phyloP scores from a whole-genome alignment of 2,888 invertebrate species.

The Melipona beecheii region DNA sequence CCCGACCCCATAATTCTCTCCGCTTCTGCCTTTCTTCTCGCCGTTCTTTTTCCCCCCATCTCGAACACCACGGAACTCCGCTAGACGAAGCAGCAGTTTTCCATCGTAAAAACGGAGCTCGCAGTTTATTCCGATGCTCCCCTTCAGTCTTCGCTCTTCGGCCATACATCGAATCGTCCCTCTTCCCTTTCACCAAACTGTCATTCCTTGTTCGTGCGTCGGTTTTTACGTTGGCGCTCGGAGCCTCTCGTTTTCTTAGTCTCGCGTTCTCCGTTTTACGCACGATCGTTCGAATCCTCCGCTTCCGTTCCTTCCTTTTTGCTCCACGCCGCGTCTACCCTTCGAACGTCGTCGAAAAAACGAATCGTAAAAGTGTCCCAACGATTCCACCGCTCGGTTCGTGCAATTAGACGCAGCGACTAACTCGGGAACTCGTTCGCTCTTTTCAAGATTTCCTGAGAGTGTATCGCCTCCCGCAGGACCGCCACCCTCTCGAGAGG shows the following conservation, averaged over 20 bases:
- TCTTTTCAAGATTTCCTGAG: constrained; percentile 28
- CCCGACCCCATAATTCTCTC: neutral
- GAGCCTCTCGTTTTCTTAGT: neutral
- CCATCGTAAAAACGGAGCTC: constrained; percentile 50
- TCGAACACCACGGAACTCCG: constrained; percentile 23
- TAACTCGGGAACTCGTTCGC: neutral
- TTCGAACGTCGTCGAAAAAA: constrained; percentile 9
- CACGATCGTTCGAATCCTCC: neutral
- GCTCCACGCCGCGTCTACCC: neutral
- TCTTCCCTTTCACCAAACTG: neutral
- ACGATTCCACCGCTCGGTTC: neutral
- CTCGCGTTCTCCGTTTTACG: constrained; percentile 16
- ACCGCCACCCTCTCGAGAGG: constrained; percentile 1
- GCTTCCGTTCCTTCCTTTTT: neutral
- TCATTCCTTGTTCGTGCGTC: constrained; percentile 24
- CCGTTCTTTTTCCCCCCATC: neutral
- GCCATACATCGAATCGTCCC: neutral
- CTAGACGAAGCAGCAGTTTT: constrained; percentile 29
- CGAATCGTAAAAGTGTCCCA: constrained; percentile 24
- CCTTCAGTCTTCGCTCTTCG: neutral
- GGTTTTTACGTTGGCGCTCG: neutral
- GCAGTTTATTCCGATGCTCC: constrained; percentile 11
- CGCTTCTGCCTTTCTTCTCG: neutral
- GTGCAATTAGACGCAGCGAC: constrained; percentile 34
- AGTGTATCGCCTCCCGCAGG: constrained; percentile 52